A percentile compares a stretch with the other conserved stretches of the same genome.
Conservation (phyloP, 1,140 invertebrate species). For the Drosophila tani region DNA sequence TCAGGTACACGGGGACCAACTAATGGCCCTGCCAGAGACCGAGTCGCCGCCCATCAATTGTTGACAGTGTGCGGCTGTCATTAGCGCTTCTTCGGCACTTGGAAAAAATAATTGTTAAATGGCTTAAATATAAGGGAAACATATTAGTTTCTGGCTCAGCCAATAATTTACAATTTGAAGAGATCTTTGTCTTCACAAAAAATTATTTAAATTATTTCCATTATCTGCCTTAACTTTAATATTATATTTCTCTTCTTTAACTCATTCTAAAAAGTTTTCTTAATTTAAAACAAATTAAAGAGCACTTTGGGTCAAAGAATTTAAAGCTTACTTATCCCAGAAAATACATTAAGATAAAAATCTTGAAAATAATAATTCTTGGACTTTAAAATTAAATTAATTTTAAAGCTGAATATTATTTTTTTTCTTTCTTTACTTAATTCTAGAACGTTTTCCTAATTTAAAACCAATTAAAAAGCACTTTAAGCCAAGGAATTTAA, state of each 20-base stretch:
- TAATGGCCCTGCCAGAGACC: slow-evolving; percentile 45
- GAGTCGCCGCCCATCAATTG: slow-evolving; percentile 51
- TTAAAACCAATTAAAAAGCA: not conserved
- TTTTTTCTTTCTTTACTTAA: not conserved
- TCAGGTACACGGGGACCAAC: slow-evolving; percentile 57
- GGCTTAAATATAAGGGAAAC: not conserved
- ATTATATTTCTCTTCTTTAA: not conserved
- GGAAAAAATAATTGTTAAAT: not conserved
- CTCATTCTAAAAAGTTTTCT: not conserved
- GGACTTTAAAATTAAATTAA: not conserved
- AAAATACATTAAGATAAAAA: not conserved
- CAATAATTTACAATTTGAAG: fast-evolving
- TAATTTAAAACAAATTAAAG: not conserved
- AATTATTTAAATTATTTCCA: not conserved
- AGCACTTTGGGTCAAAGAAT: not conserved
- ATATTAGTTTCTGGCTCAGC: not conserved
- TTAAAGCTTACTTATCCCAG: not conserved
- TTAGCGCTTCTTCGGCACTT: slow-evolving; percentile 42
- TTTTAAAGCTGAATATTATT: not conserved
- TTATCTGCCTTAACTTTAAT: not conserved
- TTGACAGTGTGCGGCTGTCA: slow-evolving; percentile 70
- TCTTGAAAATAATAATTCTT: no score
- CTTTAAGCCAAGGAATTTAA: not conserved
- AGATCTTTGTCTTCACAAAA: fast-evolving
- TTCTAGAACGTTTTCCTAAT: not conserved